Evolutionary conservation across 1,140 invertebrate genomes (phyloP).

Genomic region (Zophobas atratus): DNA sequence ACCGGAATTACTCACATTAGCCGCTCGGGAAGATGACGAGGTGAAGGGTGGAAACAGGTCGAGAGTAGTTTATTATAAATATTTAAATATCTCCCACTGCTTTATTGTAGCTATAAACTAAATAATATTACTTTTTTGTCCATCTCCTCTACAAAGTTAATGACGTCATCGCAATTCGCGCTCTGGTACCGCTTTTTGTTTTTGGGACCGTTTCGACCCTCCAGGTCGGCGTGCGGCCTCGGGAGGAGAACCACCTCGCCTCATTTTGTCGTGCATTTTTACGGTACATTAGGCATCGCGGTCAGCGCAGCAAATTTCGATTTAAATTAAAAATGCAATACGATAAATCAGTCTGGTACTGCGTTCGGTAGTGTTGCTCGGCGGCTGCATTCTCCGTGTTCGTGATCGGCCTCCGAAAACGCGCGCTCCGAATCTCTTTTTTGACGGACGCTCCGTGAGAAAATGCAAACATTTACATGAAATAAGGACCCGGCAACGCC

Average conservation of each 20-base stretch:
- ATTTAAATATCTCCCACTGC: too few species aligned
- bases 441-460: slow-evolving; percentile 48
- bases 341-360: slow-evolving; percentile 51
- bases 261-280: slow-evolving; percentile 41
- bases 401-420: slow-evolving; percentile 52
- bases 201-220: too few species aligned
- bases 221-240: neutral
- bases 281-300: slow-evolving; percentile 52
- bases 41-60: neutral
- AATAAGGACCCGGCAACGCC: slow-evolving; percentile 21
- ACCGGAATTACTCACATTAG: slow-evolving; percentile 55
- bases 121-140: too few species aligned
- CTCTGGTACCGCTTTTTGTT: too few species aligned
- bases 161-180: too few species aligned
- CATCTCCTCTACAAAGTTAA: too few species aligned
- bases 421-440: slow-evolving; percentile 42
- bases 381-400: slow-evolving; percentile 49
- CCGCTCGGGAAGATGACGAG: slow-evolving; percentile 2
- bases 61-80: too few species aligned
- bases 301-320: slow-evolving; percentile 47
- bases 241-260: neutral
- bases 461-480: slow-evolving; percentile 50
- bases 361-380: slow-evolving; percentile 28
- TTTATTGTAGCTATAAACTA: too few species aligned
- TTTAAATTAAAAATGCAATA: slow-evolving; percentile 54